phyloP scores from a whole-genome alignment of 1,140 invertebrate genomes.

The Alviniconcha marisindica region DNA sequence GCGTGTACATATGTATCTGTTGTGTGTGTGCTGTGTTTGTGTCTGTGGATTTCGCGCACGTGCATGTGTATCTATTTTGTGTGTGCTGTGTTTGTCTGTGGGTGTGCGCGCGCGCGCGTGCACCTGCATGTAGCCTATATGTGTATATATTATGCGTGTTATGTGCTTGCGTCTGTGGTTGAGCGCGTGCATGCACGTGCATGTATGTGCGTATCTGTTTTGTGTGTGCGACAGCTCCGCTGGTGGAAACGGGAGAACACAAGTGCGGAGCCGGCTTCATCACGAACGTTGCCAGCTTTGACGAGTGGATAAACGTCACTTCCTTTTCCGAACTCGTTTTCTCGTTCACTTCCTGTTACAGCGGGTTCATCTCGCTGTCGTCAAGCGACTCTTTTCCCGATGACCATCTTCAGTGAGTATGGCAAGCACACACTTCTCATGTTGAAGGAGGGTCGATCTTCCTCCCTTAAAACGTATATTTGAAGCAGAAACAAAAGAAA shows the following conservation, averaged over 20 bases:
- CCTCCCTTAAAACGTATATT: neutral
- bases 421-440: conserved; percentile 11
- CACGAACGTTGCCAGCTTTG: no score
- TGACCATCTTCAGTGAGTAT: neutral
- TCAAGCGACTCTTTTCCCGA: neutral
- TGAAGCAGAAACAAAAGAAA: neutral
- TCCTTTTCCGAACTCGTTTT: neutral
- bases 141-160: no score
- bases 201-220: no score
- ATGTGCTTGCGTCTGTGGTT: no score
- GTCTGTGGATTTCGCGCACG: neutral
- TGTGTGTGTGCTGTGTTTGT: neutral
- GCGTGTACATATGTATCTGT: neutral
- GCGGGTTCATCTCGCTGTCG: neutral
- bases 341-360: neutral
- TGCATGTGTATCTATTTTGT: neutral
- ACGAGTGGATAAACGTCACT: no score
- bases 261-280: no score
- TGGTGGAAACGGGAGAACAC: no score
- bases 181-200: no score
- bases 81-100: neutral
- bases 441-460: neutral
- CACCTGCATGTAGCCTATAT: neutral
- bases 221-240: no score
- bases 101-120: no score